Evolutionary conservation across 2,113 vertebrate genomes (phyloP).

Genomic region (Cyanoliseus patagonus): DNA sequence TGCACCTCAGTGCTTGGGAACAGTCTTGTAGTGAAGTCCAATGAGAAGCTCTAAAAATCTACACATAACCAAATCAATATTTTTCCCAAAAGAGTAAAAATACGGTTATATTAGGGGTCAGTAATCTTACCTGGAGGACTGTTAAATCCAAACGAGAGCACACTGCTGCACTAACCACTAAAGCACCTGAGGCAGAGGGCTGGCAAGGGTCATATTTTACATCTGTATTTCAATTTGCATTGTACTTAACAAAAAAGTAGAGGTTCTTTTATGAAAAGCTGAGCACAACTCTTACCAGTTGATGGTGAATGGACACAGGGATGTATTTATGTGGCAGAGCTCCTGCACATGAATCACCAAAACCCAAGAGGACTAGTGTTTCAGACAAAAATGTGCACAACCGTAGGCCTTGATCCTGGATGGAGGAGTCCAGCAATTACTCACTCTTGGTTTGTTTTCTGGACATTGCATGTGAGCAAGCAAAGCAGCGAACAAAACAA

Average conservation of each 20-base stretch:
- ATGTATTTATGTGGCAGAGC: background rate
- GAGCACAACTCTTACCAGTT: background rate
- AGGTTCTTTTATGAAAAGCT: background rate
- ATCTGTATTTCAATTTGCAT: background rate
- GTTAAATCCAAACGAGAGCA: background rate
- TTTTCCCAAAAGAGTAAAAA: background rate
- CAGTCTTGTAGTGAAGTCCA: background rate
- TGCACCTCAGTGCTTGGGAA: background rate
- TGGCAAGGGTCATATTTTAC: background rate
- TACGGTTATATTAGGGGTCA: background rate
- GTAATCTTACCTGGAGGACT: background rate
- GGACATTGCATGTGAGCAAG: background rate
- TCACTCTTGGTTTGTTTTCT: background rate
- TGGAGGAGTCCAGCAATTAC: background rate
- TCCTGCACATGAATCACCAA: background rate
- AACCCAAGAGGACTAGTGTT: background rate
- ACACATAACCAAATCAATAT: background rate
- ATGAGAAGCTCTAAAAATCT: background rate
- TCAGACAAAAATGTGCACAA: background rate
- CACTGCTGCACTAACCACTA: background rate
- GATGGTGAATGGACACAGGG: background rate
- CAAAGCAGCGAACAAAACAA: background rate
- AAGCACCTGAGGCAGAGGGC: fast-evolving
- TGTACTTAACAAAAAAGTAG: background rate
- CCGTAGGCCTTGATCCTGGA: background rate